Evolutionary conservation across 2,888 invertebrate genomes (phyloP).

Genomic region (Drosophila cyrtoloma): DNA sequence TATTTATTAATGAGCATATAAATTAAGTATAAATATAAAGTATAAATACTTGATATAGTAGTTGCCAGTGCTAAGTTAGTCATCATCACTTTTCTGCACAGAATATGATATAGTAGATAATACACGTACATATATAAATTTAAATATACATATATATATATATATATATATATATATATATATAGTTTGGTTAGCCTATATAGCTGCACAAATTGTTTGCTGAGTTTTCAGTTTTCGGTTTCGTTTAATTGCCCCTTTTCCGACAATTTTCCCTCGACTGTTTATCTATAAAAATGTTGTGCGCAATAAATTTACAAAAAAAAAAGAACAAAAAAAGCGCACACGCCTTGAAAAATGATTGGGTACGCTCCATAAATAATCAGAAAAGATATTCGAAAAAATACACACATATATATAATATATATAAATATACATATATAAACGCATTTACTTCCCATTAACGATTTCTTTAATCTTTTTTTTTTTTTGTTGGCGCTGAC

Average conservation of each 20-base stretch:
- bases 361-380: constrained; percentile 52
- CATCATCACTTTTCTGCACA: constrained; percentile 29
- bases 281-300: constrained; percentile 65
- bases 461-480: constrained; percentile 4
- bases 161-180: constrained; percentile 9
- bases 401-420: constrained; percentile 7
- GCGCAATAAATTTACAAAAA: constrained; percentile 49
- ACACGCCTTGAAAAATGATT: constrained; percentile 46
- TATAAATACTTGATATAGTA: constrained; percentile 43
- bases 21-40: constrained; percentile 34
- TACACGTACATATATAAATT: constrained; percentile 22
- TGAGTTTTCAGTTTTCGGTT: constrained; percentile 61
- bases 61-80: constrained; percentile 41
- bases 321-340: constrained; percentile 16
- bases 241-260: constrained; percentile 75
- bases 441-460: constrained; percentile 29
- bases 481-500: constrained; percentile 25
- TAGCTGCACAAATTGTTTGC: constrained; percentile 53
- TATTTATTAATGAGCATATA: constrained; percentile 34
- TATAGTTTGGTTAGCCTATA: constrained; percentile 9
- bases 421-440: constrained; percentile 1
- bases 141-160: constrained; percentile 7
- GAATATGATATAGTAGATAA: constrained; percentile 33
- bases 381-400: constrained; percentile 38
- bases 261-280: constrained; percentile 68